A percentile compares a stretch with the other conserved stretches of the same genome.
Evolutionary conservation across 2,113 vertebrate species (phyloP).

Genomic region (Corythornis vintsioides): DNA sequence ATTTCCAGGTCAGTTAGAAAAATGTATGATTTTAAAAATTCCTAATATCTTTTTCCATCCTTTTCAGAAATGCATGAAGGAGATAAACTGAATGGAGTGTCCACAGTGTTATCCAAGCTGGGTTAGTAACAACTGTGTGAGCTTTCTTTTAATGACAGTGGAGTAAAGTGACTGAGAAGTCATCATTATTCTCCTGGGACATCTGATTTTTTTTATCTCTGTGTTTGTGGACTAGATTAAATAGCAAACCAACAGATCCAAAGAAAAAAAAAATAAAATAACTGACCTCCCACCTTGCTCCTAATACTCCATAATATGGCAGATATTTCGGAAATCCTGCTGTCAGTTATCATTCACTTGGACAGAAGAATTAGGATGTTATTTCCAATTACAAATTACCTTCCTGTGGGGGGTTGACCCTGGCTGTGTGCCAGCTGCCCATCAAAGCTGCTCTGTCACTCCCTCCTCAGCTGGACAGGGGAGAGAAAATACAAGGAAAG

Average conservation of each 20-base stretch:
- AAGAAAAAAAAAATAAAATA: not conserved
- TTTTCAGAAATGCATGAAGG: not conserved
- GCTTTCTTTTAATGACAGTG: not conserved
- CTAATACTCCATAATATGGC: not conserved
- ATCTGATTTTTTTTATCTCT: not conserved
- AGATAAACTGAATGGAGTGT: not conserved
- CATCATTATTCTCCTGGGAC: not conserved
- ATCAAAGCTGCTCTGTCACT: not conserved
- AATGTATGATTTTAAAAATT: not conserved
- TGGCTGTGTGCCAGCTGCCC: not conserved
- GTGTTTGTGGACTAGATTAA: not conserved
- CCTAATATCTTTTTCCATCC: not conserved
- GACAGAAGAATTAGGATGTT: not conserved
- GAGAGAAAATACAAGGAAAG: not conserved
- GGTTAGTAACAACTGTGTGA: not conserved
- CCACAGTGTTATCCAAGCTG: not conserved
- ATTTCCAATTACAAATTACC: not conserved
- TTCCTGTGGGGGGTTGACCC: not conserved
- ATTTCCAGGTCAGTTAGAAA: not conserved
- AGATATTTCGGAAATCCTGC: not conserved
- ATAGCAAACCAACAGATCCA: not conserved
- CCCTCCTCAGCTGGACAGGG: not conserved
- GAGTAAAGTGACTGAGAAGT: not conserved
- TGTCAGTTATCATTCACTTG: not conserved
- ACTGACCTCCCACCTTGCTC: not conserved